Percentiles rank a stretch among this genome's conserved stretches.
These are phyloP conservation scores for Drosophila auraria DNA, from an alignment of 1,140 invertebrate genomes.

Conservation along the genomic window DNA sequence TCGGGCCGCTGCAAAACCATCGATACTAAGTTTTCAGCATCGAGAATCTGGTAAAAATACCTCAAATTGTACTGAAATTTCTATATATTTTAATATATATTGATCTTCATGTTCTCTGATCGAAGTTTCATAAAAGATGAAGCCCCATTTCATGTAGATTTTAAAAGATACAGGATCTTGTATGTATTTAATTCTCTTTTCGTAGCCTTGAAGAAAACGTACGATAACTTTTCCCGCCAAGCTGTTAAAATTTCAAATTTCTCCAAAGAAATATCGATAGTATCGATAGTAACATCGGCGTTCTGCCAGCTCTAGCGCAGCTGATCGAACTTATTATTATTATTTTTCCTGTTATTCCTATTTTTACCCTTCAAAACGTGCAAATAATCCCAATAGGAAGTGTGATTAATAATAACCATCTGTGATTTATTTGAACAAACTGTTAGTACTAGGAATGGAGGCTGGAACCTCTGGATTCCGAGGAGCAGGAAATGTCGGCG, in stretches of 20 bases:
- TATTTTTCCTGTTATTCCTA: constrained; percentile 5
- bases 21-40: neutral
- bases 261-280: neutral
- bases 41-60: too few species aligned
- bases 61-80: too few species aligned
- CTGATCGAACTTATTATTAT: constrained; percentile 7
- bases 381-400: neutral
- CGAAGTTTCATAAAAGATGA: too few species aligned
- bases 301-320: neutral
- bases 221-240: neutral
- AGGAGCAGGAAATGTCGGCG: constrained; percentile 11
- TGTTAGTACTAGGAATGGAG: neutral
- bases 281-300: neutral
- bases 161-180: too few species aligned
- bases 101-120: too few species aligned
- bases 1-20: constrained; percentile 3
- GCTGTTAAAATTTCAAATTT: neutral
- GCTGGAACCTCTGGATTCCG: neutral
- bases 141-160: too few species aligned
- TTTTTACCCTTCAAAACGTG: constrained; percentile 19
- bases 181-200: neutral
- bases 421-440: too few species aligned
- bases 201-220: too few species aligned
- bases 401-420: neutral
- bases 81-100: too few species aligned